These are phyloP conservation scores for Stictocephala bisonia DNA, from an alignment of 2,888 invertebrate genomes.

Conservation along the genomic window DNA sequence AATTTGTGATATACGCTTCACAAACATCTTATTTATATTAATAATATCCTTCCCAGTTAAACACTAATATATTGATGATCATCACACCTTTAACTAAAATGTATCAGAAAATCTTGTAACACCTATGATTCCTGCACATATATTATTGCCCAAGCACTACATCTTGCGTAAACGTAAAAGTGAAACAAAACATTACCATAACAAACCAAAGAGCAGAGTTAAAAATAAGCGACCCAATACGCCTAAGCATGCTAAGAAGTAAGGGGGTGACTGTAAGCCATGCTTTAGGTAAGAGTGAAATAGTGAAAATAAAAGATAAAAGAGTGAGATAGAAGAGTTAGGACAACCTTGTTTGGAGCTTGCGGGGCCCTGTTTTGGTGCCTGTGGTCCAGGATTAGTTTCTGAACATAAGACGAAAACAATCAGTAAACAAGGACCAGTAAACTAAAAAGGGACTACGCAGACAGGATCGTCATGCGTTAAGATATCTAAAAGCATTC, in stretches of 20 bases:
- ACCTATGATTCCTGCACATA: too few relatives aligned
- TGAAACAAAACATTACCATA: too few relatives aligned
- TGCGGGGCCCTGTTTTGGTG: conserved; percentile 41
- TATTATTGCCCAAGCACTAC: too few relatives aligned
- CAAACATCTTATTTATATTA: too few relatives aligned
- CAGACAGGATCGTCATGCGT: conserved; percentile 27
- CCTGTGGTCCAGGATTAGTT: conserved; percentile 36
- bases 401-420: conserved; percentile 43
- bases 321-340: conserved; percentile 35
- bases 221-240: too few relatives aligned
- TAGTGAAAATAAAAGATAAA: conserved; percentile 19
- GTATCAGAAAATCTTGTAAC: too few relatives aligned
- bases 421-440: conserved; percentile 24
- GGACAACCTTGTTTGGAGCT: conserved; percentile 47
- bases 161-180: too few relatives aligned
- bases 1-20: too few relatives aligned
- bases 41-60: too few relatives aligned
- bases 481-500: conserved; percentile 20
- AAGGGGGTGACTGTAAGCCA: conserved; percentile 41
- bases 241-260: conserved; percentile 48
- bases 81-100: too few relatives aligned
- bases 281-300: conserved; percentile 40
- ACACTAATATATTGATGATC: too few relatives aligned
- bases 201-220: too few relatives aligned
- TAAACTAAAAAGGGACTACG: conserved; percentile 27